Conservation (phyloP, 2,113 vertebrate genomes). For the Rousettus leschenaultii region DNA sequence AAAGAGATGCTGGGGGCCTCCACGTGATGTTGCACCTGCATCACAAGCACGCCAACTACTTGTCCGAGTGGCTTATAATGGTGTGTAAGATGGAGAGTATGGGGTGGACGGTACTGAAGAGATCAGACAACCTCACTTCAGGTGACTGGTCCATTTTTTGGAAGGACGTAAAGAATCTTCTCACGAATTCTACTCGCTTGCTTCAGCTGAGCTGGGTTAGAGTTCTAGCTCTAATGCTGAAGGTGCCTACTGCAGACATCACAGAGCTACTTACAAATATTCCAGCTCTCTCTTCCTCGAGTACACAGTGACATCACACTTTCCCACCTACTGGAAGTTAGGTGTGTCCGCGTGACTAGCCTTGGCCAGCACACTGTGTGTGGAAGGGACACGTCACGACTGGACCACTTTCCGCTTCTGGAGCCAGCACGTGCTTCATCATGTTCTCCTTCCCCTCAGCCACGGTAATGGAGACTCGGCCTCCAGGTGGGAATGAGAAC, state of each 20-base stretch:
- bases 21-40: rapidly evolving
- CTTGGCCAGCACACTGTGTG: not conserved
- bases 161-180: not conserved
- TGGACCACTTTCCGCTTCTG: not conserved
- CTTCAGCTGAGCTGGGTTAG: not conserved
- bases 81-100: not conserved
- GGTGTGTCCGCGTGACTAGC: not conserved
- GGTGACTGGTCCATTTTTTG: not conserved
- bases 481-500: not conserved
- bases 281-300: not conserved
- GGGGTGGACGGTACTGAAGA: not conserved
- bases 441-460: not conserved
- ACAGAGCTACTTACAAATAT: not conserved
- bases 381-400: not conserved
- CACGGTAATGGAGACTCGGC: not conserved
- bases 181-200: not conserved
- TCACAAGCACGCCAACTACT: rapidly evolving
- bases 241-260: not conserved
- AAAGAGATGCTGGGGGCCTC: not conserved
- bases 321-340: not conserved
- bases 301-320: not conserved
- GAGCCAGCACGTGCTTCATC: not conserved
- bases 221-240: not conserved
- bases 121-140: not conserved
- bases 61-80: not conserved